Percentiles rank a stretch among this genome's conserved stretches.
Evolutionary conservation across 2,797 vertebrate species (phyloP).

Genomic region (Sebastolobus altivelis): DNA sequence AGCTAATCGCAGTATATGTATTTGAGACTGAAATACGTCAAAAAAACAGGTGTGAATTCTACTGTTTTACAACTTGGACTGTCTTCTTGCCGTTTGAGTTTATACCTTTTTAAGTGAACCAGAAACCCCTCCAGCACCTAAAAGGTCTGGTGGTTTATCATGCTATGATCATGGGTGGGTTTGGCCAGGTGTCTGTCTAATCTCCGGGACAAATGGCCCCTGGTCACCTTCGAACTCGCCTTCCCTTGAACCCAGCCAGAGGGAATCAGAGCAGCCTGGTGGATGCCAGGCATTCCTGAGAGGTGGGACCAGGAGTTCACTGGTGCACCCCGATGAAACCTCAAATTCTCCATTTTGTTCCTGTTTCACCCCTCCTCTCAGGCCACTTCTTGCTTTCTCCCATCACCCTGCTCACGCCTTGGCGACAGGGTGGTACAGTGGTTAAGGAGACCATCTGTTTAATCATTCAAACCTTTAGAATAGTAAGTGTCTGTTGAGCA

Average conservation of each 20-base stretch:
- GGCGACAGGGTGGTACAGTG: neutral
- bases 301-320: conserved; percentile 52
- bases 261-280: conserved; percentile 47
- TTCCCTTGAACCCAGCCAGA: conserved; percentile 37
- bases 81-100: conserved; percentile 23
- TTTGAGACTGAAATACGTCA: neutral
- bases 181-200: conserved; percentile 33
- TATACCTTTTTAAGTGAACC: conserved; percentile 6
- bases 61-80: neutral
- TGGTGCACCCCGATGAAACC: conserved; percentile 50
- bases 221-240: conserved; percentile 25
- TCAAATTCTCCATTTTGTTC: neutral
- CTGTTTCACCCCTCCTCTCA: neutral
- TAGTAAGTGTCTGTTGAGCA: conserved; percentile 21
- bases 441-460: conserved; percentile 24
- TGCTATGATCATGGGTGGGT: conserved; percentile 19
- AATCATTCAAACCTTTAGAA: neutral
- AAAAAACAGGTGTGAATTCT: conserved; percentile 1
- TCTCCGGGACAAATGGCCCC: conserved; percentile 38
- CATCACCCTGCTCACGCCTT: neutral
- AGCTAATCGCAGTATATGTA: neutral
- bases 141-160: conserved; percentile 29
- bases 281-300: conserved; percentile 79
- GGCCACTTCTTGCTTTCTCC: neutral
- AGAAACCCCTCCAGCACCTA: neutral